Base-by-base conservation (phyloP, 1,140 invertebrate species). In the Magallana gigas region DNA sequence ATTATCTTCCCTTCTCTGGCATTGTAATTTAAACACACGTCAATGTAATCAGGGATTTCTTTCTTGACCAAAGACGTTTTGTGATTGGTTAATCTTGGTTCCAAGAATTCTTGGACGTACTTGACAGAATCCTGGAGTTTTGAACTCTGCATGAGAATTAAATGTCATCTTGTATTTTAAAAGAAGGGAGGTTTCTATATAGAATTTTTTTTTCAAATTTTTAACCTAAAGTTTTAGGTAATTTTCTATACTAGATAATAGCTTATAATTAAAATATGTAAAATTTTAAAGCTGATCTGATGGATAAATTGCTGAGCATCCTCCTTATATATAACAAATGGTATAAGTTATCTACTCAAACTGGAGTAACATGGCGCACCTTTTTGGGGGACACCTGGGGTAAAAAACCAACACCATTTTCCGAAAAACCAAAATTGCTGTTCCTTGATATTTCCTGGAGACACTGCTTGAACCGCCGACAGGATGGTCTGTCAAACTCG, bases 41-140 rank as follows among this genome's bases (percentile, higher is more conserved):
- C 83, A 9, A 84, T 60, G 58, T 60, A 84, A 58, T 84, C 83
- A 9, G 12, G 56, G 9, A 62, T 16, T 8, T 84, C 83, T 62
- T 59, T 59, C 23, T 84, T 84, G n/a, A 84, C 48, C 56, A 60
- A 60, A 18, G 83, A 57, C 1, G 83, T 23, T 62, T 84, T 84
- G 23, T 84, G 83, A 84, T 84, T 84, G 57, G 58, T 84, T 14
- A 84, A 48, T 62, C 83, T 59, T 9, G 83, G 83, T 36, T 62
- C 83, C 11, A 84, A 58, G 23, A 84, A 84, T 29, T 84, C 83
- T 58, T 83, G 16, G 8, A 83, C 48, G n/a, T 83, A 57, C 48
- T 83, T 58, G 57, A 83, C 18, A 2, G 81, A 83, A 76, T 76
- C 68, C 36, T 23, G 68, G 9, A 36, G 23, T 29, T 76, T 76